Base-by-base conservation (phyloP, 1,140 invertebrate genomes). In the Elysia chlorotica region DNA sequence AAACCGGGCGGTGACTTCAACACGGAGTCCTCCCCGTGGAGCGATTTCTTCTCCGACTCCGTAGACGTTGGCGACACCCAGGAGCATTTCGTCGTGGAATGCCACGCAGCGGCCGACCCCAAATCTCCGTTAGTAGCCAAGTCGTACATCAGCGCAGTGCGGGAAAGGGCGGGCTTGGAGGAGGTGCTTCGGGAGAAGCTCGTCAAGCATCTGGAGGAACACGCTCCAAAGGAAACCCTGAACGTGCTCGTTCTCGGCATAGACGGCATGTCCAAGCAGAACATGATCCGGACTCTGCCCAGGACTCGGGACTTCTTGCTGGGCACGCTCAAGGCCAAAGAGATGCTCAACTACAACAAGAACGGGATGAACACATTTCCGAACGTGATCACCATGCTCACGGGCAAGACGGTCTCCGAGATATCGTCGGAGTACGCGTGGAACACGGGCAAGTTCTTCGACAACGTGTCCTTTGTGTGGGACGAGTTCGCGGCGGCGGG, bases 241-340 rank as follows among this genome's bases (percentile, higher is more conserved):
- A 81, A 73, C 68, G 88, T 96, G 0, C 87, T 96, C 36, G 86
- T 96, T 0, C 81, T 96, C 25, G 94, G 94, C 0, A 88, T 96
- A n/a, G 94, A 96, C 81, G 92, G 93, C 1, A 90, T 95, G 2
- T 96, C 94, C 0, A 89, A 93, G 57, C 87, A 95, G 65, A 95
- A 95, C 85, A 92, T 95, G 68, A 90, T 92, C 59, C 89, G 94
- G 37, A 92, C 93, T 69, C 92, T 95, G 91, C 92, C 92, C 0
- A 90, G 90, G 77, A 93, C 93, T 0, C 83, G 90, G 0, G 78
- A 87, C 0, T 90, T 89, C 76, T 86, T 94, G 1, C 78, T 76
- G 78, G 3, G 66, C 2, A 38, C 56, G 31, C 17, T 80, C 38
- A 62, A 41, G 19, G 76, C 74, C 14, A 38, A 76, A 41, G 78